Evolutionary conservation across 2,113 vertebrate genomes (phyloP).

Genomic region (Felis chaus): DNA sequence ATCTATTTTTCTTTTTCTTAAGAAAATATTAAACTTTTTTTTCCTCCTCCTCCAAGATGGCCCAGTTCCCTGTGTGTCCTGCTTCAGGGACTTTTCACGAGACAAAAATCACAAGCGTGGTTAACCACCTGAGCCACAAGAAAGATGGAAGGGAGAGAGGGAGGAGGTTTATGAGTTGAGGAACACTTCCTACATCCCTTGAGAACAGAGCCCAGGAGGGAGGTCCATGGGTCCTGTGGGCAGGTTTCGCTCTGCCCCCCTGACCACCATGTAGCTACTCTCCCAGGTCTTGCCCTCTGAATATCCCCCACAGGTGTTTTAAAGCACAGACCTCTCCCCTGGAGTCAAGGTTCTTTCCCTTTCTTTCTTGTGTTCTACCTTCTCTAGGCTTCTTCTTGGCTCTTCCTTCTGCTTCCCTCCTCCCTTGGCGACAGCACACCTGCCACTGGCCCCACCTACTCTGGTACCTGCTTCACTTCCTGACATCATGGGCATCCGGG

Average conservation of each 20-base stretch:
- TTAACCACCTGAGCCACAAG: not conserved
- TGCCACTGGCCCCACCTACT: not conserved
- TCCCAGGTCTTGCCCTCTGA: not conserved
- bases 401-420: not conserved
- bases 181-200: too few relatives aligned
- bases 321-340: not conserved
- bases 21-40: not conserved
- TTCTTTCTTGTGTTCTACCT: not conserved
- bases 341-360: not conserved
- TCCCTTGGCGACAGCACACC: not conserved
- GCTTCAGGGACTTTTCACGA: not conserved
- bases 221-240: not conserved
- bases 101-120: slow-evolving; percentile 9
- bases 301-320: not conserved
- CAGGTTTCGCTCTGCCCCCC: too few relatives aligned
- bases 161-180: not conserved
- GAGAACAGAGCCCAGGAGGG: not conserved
- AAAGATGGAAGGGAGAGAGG: not conserved
- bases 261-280: too few relatives aligned
- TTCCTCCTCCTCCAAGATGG: not conserved
- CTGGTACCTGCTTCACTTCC: not conserved
- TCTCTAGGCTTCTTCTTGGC: not conserved
- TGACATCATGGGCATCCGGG: not conserved
- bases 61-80: not conserved
- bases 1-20: not conserved